Evolutionary conservation across 2,888 invertebrate genomes (phyloP).

Genomic region (Teleogryllus oceanicus): DNA sequence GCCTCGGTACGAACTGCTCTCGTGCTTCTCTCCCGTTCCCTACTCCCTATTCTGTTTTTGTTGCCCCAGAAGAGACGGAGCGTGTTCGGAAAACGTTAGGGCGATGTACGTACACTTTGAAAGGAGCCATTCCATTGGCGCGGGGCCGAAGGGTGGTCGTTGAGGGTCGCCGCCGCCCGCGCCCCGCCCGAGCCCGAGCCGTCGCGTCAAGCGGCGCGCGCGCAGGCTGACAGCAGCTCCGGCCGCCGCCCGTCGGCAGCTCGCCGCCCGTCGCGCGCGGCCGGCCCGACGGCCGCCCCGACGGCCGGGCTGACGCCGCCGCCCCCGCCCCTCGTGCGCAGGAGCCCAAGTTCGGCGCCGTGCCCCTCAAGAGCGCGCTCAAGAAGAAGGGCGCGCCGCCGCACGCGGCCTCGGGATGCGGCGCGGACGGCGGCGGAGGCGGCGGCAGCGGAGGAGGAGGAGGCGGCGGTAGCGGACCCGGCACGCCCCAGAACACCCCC

Average conservation of each 20-base stretch:
- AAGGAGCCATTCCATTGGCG: too few relatives aligned
- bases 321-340: not conserved
- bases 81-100: too few relatives aligned
- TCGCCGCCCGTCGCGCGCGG: not conserved
- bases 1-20: too few relatives aligned
- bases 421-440: conserved; percentile 66
- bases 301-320: not conserved
- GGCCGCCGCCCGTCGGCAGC: not conserved
- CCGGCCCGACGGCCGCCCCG: not conserved
- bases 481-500: conserved; percentile 64
- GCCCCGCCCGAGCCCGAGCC: not conserved
- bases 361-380: conserved; percentile 87
- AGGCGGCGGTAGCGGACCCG: conserved; percentile 58
- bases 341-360: conserved; percentile 85
- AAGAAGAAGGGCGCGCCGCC: conserved; percentile 64
- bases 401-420: conserved; percentile 64
- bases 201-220: not conserved
- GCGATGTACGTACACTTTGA: too few relatives aligned
- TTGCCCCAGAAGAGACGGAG: too few relatives aligned
- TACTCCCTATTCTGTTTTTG: too few relatives aligned
- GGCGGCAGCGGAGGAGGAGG: conserved; percentile 62
- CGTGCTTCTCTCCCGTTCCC: too few relatives aligned
- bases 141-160: too few relatives aligned
- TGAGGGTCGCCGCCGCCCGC: not conserved
- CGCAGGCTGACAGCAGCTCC: not conserved